A percentile compares a stretch with the other conserved stretches of the same genome.
Evolutionary conservation across 2,113 vertebrate species (phyloP).

Genomic region (Boleophthalmus pectinirostris): DNA sequence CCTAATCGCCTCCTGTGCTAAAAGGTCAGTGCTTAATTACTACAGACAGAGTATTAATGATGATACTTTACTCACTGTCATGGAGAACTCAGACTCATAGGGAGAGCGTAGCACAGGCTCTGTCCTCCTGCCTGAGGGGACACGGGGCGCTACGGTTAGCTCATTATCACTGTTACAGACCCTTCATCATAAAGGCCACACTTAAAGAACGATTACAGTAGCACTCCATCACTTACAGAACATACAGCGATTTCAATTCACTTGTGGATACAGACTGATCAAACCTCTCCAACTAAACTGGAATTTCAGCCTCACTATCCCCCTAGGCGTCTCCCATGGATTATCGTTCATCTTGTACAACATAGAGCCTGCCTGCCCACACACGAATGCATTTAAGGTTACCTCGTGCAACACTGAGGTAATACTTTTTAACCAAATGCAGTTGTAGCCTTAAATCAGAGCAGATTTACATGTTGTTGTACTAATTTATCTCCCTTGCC

Average conservation of each 20-base stretch:
- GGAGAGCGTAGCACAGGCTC: constrained; percentile 61
- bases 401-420: not conserved
- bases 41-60: constrained; percentile 28
- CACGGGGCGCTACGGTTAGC: constrained; percentile 15
- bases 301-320: not conserved
- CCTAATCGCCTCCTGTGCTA: not conserved
- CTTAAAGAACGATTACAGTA: constrained; percentile 12
- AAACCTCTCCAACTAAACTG: not conserved
- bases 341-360: not conserved
- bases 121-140: constrained; percentile 54
- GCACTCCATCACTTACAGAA: not conserved
- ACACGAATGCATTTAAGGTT: not conserved
- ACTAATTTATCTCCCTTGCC: not conserved
- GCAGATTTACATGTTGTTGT: not conserved
- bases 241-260: not conserved
- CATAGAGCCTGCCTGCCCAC: not conserved
- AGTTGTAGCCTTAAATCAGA: not conserved
- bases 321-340: not conserved
- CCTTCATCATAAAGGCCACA: constrained; percentile 14
- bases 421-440: not conserved
- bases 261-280: not conserved
- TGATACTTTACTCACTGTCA: constrained; percentile 68
- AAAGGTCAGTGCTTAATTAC: constrained; percentile 41
- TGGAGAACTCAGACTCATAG: constrained; percentile 73
- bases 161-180: constrained; percentile 30